phyloP scores from a whole-genome alignment of 2,113 vertebrate species.

The Riparia riparia region DNA sequence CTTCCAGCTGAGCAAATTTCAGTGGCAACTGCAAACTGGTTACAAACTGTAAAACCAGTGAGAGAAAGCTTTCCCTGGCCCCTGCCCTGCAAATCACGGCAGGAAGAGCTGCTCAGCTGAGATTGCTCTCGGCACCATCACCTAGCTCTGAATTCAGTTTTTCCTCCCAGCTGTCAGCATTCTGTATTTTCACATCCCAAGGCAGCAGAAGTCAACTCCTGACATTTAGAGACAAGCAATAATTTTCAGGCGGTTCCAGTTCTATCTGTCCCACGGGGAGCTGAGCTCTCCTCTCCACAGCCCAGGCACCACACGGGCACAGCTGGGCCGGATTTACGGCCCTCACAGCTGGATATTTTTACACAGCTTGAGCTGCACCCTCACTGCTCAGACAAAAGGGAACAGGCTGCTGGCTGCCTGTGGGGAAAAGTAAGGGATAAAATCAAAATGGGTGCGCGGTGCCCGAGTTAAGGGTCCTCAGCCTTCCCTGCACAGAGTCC shows the following conservation, averaged over 20 bases:
- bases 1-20: neutral
- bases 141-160: neutral
- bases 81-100: slow-evolving; percentile 48
- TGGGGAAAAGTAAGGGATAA: neutral
- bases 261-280: neutral
- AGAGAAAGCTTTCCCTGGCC: slow-evolving; percentile 56
- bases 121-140: slow-evolving; percentile 14
- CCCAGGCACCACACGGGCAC: neutral
- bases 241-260: slow-evolving; percentile 15
- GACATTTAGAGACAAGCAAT: slow-evolving; percentile 16
- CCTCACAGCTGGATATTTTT: neutral
- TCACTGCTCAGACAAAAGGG: neutral
- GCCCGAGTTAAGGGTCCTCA: fast-evolving
- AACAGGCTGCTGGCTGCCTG: neutral
- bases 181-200: neutral
- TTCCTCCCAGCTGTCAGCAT: neutral
- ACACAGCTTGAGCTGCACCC: neutral
- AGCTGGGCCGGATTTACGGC: neutral
- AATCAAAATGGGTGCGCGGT: neutral
- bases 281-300: neutral
- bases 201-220: slow-evolving; percentile 4
- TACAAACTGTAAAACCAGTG: neutral
- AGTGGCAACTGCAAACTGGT: neutral
- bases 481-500: neutral
- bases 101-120: slow-evolving; percentile 48